Percentiles rank a stretch among this genome's conserved stretches.
Evolutionary conservation across 1,140 invertebrate species (phyloP).

Genomic region (Drosophila carrolli): DNA sequence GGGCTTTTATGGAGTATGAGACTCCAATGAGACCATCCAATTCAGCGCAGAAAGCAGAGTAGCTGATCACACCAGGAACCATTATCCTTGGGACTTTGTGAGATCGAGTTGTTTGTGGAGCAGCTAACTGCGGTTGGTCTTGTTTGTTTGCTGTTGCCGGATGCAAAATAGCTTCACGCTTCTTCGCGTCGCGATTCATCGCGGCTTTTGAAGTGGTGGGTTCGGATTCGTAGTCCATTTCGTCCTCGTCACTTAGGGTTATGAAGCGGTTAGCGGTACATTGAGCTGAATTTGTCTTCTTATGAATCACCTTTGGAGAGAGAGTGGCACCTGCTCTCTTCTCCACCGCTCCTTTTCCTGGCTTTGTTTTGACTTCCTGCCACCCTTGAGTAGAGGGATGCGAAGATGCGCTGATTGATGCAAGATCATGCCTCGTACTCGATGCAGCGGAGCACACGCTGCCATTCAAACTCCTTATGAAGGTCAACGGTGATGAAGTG

Average conservation of each 20-base stretch:
- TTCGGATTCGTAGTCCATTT: no score
- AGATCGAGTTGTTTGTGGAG: slow-evolving; percentile 2
- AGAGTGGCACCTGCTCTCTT: no score
- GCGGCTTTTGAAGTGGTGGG: no score
- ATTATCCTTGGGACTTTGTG: slow-evolving; percentile 7
- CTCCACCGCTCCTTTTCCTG: no score
- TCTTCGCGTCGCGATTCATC: neutral
- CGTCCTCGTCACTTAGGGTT: no score
- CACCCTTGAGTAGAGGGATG: neutral
- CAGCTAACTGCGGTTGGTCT: neutral
- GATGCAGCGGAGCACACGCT: neutral
- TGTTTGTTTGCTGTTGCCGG: neutral
- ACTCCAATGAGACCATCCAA: neutral
- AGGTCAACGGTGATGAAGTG: neutral
- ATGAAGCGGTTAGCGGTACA: no score
- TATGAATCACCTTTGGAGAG: no score
- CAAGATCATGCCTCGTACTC: neutral
- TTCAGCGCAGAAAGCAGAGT: slow-evolving; percentile 5
- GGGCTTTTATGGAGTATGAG: neutral
- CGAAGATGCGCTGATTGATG: no score
- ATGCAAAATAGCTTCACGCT: neutral
- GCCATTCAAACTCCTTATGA: neutral
- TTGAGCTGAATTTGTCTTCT: no score
- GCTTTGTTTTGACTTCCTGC: no score
- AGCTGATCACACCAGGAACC: slow-evolving; percentile 9